Evolutionary conservation across 2,797 vertebrate species (phyloP), one percentile per base, ranked within the genome.

Genomic region (Chlorospingus flavigularis): DNA sequence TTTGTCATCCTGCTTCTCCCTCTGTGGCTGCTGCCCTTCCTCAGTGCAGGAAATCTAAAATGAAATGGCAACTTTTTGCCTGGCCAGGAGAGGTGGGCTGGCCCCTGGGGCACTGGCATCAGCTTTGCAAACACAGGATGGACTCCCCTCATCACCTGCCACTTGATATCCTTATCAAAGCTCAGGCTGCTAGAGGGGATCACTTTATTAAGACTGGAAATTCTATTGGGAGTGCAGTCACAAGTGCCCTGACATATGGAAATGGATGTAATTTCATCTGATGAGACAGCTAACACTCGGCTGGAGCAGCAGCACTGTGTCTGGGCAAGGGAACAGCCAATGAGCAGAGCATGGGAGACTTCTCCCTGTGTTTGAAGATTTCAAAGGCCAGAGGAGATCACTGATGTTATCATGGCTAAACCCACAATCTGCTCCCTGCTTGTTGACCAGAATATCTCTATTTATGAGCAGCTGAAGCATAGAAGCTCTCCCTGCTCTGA

Each of bases 81-180:
- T 35, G 65, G 84, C 61, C 42, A 89, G 60, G 47, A 89, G 53
- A 63, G 62, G 53, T 63, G 67, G 40, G 47, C 75, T 87, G 80
- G 75, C 39, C 83, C 73, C 9, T 2, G 0, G 60, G 61, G 62
- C 73, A 37, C 28, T 68, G 81, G 63, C 78, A 92, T 91, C 90
- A 92, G 80, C 89, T 91, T 68, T 75, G 83, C 86, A 95, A 88
- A 88, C 68, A 96, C 75, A 37, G 70, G 77, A 92, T 70, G 82
- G 97, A 88, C 71, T 89, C 97, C 95, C 66, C 87, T 94, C 92
- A 90, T 93, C 84, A 94, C 80, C 88, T 95, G 95, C 83, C 90
- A 92, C 60, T 92, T 74, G 70, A 93, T 95, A 97, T 96, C 92
- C 94, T 79, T 76, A 67, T 95, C 86, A 80, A 78, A 87, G 86